Conservation (phyloP, 2,888 invertebrate species). For the Rhagophthalmus giganteus region DNA sequence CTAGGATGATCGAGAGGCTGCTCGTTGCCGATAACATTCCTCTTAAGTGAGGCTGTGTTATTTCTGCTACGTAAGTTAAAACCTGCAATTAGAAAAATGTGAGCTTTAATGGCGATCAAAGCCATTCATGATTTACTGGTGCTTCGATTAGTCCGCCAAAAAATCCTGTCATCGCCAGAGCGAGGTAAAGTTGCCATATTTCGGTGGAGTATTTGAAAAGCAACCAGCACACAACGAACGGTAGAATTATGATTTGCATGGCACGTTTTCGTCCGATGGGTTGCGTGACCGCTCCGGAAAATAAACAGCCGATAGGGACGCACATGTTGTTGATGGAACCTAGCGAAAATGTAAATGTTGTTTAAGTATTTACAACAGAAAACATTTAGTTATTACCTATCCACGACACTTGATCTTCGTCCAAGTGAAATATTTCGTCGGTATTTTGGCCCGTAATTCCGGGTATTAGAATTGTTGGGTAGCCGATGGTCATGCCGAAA, state of each 20-base stretch:
- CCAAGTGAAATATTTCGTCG: constrained; percentile 56
- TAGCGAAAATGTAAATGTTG: too few relatives aligned
- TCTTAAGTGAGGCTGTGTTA: constrained; percentile 77
- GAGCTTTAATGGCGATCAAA: too few relatives aligned
- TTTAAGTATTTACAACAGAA: too few relatives aligned
- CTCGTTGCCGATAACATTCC: constrained; percentile 76
- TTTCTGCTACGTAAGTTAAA: constrained; percentile 81
- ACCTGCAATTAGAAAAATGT: constrained; percentile 61
- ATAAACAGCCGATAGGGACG: constrained; percentile 76
- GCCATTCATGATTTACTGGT: too few relatives aligned
- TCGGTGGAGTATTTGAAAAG: constrained; percentile 68
- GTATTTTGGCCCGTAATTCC: constrained; percentile 61
- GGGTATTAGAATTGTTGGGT: constrained; percentile 79
- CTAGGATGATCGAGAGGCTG: constrained; percentile 74
- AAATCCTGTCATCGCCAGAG: constrained; percentile 71
- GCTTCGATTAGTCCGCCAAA: constrained; percentile 80
- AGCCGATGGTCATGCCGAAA: constrained; percentile 80
- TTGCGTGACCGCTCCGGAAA: constrained; percentile 72
- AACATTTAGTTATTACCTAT: constrained; percentile 72
- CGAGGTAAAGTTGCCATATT: constrained; percentile 68
- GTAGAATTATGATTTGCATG: constrained; percentile 76
- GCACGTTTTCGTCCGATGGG: constrained; percentile 71
- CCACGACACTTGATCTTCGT: constrained; percentile 71
- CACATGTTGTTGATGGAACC: background rate
- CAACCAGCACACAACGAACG: constrained; percentile 75